Percentiles rank a stretch among this genome's conserved stretches.
Evolutionary conservation across 2,113 vertebrate genomes (phyloP).

Genomic region (Cisticola juncidis): DNA sequence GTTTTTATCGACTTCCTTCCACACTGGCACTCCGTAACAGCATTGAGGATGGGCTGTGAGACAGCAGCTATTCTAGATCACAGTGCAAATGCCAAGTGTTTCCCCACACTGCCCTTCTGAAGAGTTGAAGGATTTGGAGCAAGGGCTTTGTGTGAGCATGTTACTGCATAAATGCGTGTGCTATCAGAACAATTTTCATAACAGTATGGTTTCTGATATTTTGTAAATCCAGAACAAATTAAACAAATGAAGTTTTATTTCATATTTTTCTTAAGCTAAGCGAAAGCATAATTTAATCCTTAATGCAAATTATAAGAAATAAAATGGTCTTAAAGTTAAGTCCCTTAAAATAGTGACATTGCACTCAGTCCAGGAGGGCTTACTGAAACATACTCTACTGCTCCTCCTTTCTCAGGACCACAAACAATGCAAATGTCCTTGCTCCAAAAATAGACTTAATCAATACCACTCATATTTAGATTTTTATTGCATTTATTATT

Average conservation of each 20-base stretch:
- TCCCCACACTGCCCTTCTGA: accelerated
- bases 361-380: neutral
- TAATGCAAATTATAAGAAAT: neutral
- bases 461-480: neutral
- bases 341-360: neutral
- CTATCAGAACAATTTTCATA: neutral
- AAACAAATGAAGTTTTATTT: neutral
- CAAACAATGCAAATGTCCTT: neutral
- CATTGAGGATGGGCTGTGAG: neutral
- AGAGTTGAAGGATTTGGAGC: neutral
- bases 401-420: neutral
- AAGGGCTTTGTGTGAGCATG: neutral
- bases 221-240: neutral
- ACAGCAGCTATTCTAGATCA: neutral
- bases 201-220: neutral
- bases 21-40: accelerated
- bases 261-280: neutral
- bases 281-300: neutral
- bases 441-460: neutral
- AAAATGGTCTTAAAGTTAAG: neutral
- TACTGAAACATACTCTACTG: neutral
- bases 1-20: neutral
- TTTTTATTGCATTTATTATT: neutral
- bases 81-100: neutral
- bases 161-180: accelerated